Conservation (phyloP, 2,113 vertebrate genomes). For the Mustela lutreola region DNA sequence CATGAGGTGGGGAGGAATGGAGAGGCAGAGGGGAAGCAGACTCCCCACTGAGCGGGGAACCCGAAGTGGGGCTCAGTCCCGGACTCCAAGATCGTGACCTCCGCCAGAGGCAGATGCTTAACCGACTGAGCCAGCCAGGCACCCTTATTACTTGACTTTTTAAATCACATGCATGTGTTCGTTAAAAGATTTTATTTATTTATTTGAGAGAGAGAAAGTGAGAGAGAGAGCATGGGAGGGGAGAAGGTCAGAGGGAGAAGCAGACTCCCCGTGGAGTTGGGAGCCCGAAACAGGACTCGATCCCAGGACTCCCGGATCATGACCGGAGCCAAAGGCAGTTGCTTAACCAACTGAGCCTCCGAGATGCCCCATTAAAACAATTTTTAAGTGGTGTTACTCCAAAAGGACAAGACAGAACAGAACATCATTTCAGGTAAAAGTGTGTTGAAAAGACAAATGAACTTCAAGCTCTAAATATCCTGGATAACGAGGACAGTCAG, state of each 20-base stretch:
- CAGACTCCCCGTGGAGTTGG: too few relatives aligned
- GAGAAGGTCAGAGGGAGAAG: too few relatives aligned
- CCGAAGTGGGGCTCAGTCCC: neutral
- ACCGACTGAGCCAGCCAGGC: neutral
- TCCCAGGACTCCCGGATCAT: too few relatives aligned
- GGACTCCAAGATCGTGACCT: neutral
- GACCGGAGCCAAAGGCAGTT: too few relatives aligned
- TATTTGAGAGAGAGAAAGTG: too few relatives aligned
- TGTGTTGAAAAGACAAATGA: conserved; percentile 48
- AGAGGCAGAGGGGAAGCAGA: neutral
- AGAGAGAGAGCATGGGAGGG: too few relatives aligned
- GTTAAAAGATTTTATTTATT: too few relatives aligned
- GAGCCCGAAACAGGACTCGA: too few relatives aligned
- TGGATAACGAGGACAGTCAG: neutral
- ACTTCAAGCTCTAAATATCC: neutral
- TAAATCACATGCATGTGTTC: too few relatives aligned
- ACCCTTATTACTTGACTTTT: conserved; percentile 5
- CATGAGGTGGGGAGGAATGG: neutral
- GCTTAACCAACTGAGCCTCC: too few relatives aligned
- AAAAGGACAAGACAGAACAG: conserved; percentile 30
- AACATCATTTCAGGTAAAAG: neutral
- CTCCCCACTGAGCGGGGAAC: neutral
- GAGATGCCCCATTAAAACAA: neutral
- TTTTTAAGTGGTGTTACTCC: conserved; percentile 32
- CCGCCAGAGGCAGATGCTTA: neutral